phyloP scores from a whole-genome alignment of 2,888 invertebrate genomes.

The Drosophila siamana region DNA sequence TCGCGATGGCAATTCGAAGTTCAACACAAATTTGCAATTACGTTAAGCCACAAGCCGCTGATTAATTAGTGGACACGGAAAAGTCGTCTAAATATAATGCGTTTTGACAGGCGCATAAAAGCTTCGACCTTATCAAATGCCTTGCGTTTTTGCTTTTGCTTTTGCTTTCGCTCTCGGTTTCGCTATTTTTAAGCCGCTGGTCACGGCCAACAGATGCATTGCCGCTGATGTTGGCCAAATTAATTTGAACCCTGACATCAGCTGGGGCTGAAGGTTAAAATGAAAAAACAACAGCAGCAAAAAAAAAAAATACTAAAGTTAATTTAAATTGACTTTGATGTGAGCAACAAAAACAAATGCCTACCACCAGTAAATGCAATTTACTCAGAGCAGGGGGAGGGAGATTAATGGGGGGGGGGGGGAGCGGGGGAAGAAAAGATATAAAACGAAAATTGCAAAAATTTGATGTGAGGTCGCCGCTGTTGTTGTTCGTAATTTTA shows the following conservation, averaged over 20 bases:
- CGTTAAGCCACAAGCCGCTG: background rate
- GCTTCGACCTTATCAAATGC: conserved; percentile 10
- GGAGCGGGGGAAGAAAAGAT: background rate
- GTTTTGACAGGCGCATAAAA: conserved; percentile 16
- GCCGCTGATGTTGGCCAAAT: conserved; percentile 34
- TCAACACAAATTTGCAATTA: background rate
- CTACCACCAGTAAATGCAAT: conserved; percentile 26
- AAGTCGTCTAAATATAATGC: conserved; percentile 8
- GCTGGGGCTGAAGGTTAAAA: conserved; percentile 50
- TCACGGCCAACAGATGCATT: conserved; percentile 8
- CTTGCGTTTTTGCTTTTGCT: too few species aligned
- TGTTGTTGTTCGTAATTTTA: conserved; percentile 10
- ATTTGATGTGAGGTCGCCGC: conserved; percentile 21
- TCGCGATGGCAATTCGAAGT: too few species aligned
- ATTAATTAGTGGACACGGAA: background rate
- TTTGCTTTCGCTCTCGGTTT: background rate
- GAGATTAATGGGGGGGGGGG: too few species aligned
- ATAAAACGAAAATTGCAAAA: conserved; percentile 22
- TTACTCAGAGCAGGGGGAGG: conserved; percentile 7
- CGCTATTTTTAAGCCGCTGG: conserved; percentile 7
- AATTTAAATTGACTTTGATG: conserved; percentile 53
- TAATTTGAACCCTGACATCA: conserved; percentile 21
- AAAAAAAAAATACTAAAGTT: conserved; percentile 27
- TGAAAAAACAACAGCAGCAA: conserved; percentile 32
- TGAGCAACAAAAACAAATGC: conserved; percentile 14